A percentile compares a stretch with the other conserved stretches of the same genome.
Evolutionary conservation across 2,888 invertebrate species (phyloP).

Genomic region (Protula sp.): DNA sequence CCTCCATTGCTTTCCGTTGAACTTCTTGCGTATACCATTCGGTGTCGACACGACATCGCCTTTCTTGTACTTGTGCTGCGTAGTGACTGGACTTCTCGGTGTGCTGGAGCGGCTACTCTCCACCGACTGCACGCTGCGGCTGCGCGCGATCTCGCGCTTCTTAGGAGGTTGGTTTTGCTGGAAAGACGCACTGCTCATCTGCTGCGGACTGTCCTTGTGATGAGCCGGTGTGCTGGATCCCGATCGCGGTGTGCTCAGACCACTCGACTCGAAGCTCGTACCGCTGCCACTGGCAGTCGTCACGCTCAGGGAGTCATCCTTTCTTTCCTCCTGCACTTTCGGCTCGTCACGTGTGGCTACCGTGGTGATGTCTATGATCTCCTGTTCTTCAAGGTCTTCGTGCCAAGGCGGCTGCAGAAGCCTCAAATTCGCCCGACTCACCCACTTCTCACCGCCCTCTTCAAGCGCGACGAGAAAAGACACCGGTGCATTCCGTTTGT

Average conservation of each 20-base stretch:
- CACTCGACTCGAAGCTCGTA: conserved; percentile 16
- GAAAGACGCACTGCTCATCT: not conserved
- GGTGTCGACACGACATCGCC: conserved; percentile 92
- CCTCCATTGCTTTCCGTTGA: conserved; percentile 99
- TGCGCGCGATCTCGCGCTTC: conserved; percentile 37
- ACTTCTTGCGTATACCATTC: conserved; percentile 92
- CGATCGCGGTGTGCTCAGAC: conserved; percentile 58
- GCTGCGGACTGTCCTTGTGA: not conserved
- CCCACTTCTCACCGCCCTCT: conserved; percentile 57
- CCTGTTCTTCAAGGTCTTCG: conserved; percentile 70
- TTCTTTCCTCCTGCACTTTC: not conserved
- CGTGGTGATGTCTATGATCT: not conserved
- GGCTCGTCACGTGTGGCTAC: not conserved
- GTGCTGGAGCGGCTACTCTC: conserved; percentile 50
- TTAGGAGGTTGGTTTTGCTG: conserved; percentile 34
- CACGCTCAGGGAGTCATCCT: not conserved
- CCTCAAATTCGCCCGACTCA: conserved; percentile 83
- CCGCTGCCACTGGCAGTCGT: not conserved
- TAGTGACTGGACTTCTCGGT: conserved; percentile 41
- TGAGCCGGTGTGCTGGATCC: conserved; percentile 74
- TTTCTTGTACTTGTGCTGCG: conserved; percentile 60
- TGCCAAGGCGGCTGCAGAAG: conserved; percentile 92
- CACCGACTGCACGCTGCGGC: conserved; percentile 45
- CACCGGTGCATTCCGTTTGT: conserved; percentile 64
- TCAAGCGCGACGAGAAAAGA: conserved; percentile 65